phyloP scores from a whole-genome alignment of 2,888 invertebrate species.

The Balanococcus diminutus region DNA sequence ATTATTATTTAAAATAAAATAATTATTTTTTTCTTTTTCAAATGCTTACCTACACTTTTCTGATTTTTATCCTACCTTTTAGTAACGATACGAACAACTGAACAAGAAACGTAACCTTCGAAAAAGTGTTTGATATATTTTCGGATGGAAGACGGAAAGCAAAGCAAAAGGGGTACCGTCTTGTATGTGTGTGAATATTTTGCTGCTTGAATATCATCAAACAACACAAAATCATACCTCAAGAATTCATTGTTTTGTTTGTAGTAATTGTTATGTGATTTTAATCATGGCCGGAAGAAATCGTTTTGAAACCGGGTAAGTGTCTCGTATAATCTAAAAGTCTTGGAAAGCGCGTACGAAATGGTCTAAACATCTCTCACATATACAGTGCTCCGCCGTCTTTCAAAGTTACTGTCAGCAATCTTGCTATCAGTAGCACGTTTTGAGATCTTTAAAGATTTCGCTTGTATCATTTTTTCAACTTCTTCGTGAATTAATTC shows the following conservation, averaged over 20 bases:
- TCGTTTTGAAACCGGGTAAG: conserved; percentile 51
- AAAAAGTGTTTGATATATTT: background rate
- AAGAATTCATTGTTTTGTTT: conserved; percentile 35
- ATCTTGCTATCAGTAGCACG: conserved; percentile 12
- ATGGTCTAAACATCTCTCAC: background rate
- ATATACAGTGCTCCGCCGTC: background rate
- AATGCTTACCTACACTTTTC: too few species aligned
- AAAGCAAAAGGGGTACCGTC: conserved; percentile 8
- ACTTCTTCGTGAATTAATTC: background rate
- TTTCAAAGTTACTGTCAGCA: background rate
- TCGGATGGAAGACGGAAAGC: background rate
- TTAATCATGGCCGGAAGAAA: conserved; percentile 52
- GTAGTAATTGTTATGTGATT: conserved; percentile 35
- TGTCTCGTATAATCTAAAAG: background rate
- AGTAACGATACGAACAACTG: too few species aligned
- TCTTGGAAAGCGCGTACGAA: background rate
- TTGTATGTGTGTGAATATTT: conserved; percentile 18
- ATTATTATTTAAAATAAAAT: too few species aligned
- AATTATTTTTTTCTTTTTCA: too few species aligned
- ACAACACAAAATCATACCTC: background rate
- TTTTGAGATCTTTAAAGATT: background rate
- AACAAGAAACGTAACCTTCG: background rate
- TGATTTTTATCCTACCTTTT: too few species aligned
- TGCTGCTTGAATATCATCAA: conserved; percentile 39
- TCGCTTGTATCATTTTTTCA: background rate